These are phyloP conservation scores for Psittacula echo DNA, from an alignment of 2,797 vertebrate genomes.

Conservation along the genomic window DNA sequence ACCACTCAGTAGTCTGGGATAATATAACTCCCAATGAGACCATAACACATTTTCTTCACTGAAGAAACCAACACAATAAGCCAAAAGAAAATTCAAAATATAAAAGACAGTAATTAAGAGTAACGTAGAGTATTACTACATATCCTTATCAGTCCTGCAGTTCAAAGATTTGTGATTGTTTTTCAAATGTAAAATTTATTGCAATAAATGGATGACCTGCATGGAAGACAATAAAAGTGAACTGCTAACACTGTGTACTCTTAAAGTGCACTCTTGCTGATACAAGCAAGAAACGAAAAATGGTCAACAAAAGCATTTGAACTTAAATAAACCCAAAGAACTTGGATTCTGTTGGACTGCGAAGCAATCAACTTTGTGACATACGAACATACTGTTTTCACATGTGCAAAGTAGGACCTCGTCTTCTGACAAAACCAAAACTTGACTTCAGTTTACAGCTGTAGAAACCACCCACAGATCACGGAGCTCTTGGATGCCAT, in stretches of 20 bases:
- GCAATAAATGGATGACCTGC: neutral
- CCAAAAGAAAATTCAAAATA: neutral
- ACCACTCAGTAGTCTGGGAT: neutral
- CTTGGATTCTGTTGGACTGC: neutral
- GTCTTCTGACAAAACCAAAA: neutral
- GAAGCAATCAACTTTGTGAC: neutral
- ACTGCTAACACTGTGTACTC: neutral
- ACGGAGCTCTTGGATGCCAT: accelerated
- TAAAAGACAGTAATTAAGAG: neutral
- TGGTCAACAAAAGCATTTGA: neutral
- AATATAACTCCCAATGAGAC: neutral
- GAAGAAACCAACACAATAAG: neutral
- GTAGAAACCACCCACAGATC: neutral
- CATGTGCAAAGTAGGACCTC: neutral
- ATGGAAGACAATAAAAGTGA: neutral
- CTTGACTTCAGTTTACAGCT: neutral
- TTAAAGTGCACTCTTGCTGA: neutral
- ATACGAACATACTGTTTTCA: neutral
- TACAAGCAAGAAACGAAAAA: neutral
- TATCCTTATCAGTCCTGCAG: neutral
- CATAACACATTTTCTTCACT: neutral
- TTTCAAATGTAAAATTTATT: neutral
- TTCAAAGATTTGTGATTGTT: neutral
- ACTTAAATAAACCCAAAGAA: neutral
- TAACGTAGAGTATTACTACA: neutral